Evolutionary conservation across 1,140 invertebrate genomes (phyloP), one percentile per base, ranked within the genome.

Genomic region (Aphelenchoides besseyi): DNA sequence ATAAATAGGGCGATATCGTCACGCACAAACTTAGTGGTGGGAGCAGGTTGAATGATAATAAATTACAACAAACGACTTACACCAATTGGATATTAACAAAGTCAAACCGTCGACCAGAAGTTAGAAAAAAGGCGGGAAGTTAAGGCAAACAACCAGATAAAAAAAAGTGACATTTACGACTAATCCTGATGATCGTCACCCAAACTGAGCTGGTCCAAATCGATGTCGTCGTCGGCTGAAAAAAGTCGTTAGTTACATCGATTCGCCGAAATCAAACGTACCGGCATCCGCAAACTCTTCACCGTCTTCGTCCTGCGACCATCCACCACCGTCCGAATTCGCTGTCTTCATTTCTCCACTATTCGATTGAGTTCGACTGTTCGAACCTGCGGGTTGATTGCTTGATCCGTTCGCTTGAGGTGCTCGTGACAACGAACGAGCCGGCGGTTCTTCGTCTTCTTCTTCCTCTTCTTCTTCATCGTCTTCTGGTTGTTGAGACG

Each of bases 261-360:
- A n/a, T n/a, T n/a, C n/a, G n/a, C n/a, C n/a, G n/a, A n/a, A n/a
- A n/a, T n/a, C n/a, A n/a, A n/a, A n/a, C n/a, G n/a, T 55, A 18
- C 74, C 59, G 8, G 77, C 52, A 63, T 79, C 78, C 36, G 54
- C 75, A 33, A 79, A 79, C 29, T 79, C 78, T n/a, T n/a, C n/a
- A n/a, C n/a, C n/a, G 32, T 79, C 78, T n/a, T 80, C 78, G 28
- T 71, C 70, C 26, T 70, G 62, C 18, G 68, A 71, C 69, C 70
- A 71, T 1, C 71, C 37, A n/a, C n/a, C n/a, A 16, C 33, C 18
- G 9, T 8, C 12, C 16, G 69, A 80, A 62, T 16, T 62, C 26
- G 32, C 30, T 57, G 16, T 62, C 69, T 26, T 30, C 9, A 16
- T 55, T 23, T 16, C 29, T 62, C 53, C 54, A 68, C 68, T 28